Conservation (phyloP, 2,797 vertebrate species). For the Myiotriccus ornatus region DNA sequence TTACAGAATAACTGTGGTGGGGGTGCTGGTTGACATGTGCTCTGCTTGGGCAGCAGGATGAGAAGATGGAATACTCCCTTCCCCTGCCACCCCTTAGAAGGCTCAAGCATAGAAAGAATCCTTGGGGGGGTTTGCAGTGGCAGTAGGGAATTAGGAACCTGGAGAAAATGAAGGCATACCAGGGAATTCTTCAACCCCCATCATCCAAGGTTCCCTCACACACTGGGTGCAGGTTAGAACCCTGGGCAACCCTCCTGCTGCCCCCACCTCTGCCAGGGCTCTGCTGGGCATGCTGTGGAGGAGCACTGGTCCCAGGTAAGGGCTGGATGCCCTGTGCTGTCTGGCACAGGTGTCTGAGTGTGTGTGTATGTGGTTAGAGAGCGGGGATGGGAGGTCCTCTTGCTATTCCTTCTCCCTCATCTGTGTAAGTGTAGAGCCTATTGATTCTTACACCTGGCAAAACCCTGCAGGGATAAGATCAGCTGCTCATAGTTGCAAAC, state of each 20-base stretch:
- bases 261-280: not conserved
- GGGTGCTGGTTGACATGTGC: not conserved
- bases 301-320: too few relatives aligned
- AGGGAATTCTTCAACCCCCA: not conserved
- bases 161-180: not conserved
- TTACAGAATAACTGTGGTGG: not conserved
- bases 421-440: accelerated
- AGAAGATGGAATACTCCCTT: not conserved
- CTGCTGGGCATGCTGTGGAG: not conserved
- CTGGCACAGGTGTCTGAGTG: too few relatives aligned
- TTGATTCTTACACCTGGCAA: not conserved
- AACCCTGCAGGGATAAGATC: not conserved
- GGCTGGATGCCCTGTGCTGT: not conserved
- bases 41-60: not conserved
- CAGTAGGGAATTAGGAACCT: not conserved
- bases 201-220: accelerated
- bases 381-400: not conserved
- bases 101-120: not conserved
- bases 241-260: not conserved
- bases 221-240: not conserved
- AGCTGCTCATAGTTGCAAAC: not conserved
- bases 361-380: not conserved
- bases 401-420: not conserved
- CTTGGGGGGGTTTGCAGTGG: not conserved
- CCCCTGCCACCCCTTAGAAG: not conserved